These are phyloP conservation scores for Meriones psammophilus DNA, from an alignment of 2,797 vertebrate genomes.

Conservation along the genomic window DNA sequence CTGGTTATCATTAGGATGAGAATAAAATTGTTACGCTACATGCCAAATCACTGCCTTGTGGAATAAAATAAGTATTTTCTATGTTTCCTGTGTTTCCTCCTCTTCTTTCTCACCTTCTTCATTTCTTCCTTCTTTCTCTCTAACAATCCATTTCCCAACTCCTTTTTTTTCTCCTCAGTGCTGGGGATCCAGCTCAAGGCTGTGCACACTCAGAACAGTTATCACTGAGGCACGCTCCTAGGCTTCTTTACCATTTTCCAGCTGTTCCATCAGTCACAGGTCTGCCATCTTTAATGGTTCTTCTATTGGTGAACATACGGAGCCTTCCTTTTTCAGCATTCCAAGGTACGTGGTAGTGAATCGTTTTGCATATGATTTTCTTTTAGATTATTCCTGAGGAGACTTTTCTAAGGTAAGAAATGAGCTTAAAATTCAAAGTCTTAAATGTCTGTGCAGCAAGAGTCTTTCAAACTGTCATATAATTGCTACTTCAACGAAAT, in stretches of 20 bases:
- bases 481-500: background rate
- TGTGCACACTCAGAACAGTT: accelerated
- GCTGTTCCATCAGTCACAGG: background rate
- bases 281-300: slow-evolving; percentile 3
- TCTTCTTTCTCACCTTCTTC: background rate
- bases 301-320: background rate
- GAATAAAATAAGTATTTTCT: slow-evolving; percentile 35
- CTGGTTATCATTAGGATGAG: slow-evolving; percentile 46
- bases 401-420: slow-evolving; percentile 52
- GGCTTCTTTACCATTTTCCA: background rate
- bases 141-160: too few relatives aligned
- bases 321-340: slow-evolving; percentile 34
- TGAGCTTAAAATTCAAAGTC: slow-evolving; percentile 13
- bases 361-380: slow-evolving; percentile 3
- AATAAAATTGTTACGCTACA: background rate
- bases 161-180: too few relatives aligned
- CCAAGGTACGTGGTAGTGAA: background rate
- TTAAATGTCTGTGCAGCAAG: background rate
- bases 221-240: background rate
- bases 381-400: slow-evolving; percentile 44
- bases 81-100: background rate
- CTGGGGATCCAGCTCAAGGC: background rate
- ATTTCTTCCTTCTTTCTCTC: background rate
- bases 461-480: background rate
- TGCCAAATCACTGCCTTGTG: slow-evolving; percentile 18